These are phyloP conservation scores for Calephelis nemesis DNA, from an alignment of 1,140 invertebrate species.

Conservation along the genomic window DNA sequence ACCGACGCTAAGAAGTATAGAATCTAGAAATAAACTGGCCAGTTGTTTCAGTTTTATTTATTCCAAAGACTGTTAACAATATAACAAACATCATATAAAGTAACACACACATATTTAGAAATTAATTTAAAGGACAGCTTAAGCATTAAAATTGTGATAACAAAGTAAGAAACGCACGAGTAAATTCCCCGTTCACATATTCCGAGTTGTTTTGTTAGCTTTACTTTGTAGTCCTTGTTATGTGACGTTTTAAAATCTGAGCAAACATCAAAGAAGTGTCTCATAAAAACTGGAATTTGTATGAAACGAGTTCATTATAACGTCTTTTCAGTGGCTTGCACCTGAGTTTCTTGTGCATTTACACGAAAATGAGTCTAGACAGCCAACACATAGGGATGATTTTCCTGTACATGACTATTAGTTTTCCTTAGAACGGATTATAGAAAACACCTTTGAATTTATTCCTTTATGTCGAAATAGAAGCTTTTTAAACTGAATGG, in stretches of 20 bases:
- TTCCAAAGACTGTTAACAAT: too few species aligned
- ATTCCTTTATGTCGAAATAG: background rate
- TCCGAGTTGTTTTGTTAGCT: constrained; percentile 8
- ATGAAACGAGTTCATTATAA: constrained; percentile 16
- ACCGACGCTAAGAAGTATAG: too few species aligned
- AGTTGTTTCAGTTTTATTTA: too few species aligned
- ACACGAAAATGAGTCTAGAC: background rate
- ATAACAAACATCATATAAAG: too few species aligned
- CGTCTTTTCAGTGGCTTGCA: constrained; percentile 9
- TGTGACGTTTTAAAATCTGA: constrained; percentile 5
- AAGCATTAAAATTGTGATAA: background rate
- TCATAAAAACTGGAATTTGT: constrained; percentile 15
- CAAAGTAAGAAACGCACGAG: background rate
- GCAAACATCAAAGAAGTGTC: constrained; percentile 7
- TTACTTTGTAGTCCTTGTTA: constrained; percentile 14
- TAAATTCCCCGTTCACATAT: constrained; percentile 1
- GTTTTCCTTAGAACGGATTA: constrained; percentile 9
- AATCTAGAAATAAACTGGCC: too few species aligned
- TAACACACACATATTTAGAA: too few species aligned
- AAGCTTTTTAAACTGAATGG: background rate
- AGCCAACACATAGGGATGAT: background rate
- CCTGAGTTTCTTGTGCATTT: constrained; percentile 1
- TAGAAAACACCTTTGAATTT: constrained; percentile 10
- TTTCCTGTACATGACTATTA: background rate
- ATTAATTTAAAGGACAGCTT: too few species aligned